Base-by-base conservation (phyloP, 2,888 invertebrate genomes). In the Lucinisca nassula region DNA sequence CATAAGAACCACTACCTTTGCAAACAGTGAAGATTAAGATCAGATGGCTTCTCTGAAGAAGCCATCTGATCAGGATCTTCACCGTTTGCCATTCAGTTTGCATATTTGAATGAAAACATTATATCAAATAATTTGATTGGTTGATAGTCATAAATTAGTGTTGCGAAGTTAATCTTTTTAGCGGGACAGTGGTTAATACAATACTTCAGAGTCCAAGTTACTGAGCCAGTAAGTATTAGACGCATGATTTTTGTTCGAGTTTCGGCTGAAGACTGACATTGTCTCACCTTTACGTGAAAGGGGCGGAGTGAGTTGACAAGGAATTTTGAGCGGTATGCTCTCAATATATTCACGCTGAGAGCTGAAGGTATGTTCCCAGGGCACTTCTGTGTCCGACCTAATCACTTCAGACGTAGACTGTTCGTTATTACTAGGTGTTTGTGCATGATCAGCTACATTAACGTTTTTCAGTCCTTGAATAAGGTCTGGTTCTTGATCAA, bases 401-500 rank as follows among this genome's bases (percentile, higher is more conserved):
- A 12, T 67, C 35, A 21, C 3, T 1, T 32, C 30, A 67, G 27
- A 24, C 21, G 21, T 30, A 35, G 10, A 8, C 3, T 21, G 17
- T 67, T 32, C 35, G 35, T 32, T 35, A 35, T 27, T 12, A 35
- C 0, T 8, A 21, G 8, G 3, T 35, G 32, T 4, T 32, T 30
- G 8, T 17, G 17, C 21, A 35, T 67, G 3, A 32, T 67, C 30
- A 35, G 2, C 32, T 14, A 67, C 67, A n/a, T 67, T 67, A 21
- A 67, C 30, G 24, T 67, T 67, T 67, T 35, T 21, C 30, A 67
- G 67, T n/a, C 67, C 67, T 67, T 67, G 67, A 21, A 67, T 67
- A 21, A 67, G 35, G 21, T 67, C 67, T 0, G 67, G 67, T 35
- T 67, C 67, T 24, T 67, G 67, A 35, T 67, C 67, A 8, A 67